These are phyloP conservation scores for Oscheius sp. DNA, from an alignment of 2,888 invertebrate species.

Conservation along the genomic window DNA sequence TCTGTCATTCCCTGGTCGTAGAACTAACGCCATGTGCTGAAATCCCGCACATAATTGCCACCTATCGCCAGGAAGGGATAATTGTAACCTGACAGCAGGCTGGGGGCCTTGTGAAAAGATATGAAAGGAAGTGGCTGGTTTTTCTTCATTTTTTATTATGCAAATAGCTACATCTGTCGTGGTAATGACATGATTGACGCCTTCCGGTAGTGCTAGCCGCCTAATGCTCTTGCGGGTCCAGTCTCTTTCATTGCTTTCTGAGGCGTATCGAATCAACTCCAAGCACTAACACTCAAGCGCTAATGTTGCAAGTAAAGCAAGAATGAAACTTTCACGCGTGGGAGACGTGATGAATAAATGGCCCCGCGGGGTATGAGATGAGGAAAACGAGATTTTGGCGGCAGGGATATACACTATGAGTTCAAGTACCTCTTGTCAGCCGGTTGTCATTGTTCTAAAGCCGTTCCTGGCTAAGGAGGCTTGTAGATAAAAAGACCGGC, in stretches of 20 bases:
- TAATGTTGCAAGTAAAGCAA: slow-evolving; percentile 11
- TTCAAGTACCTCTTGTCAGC: background rate
- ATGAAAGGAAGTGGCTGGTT: too few species aligned
- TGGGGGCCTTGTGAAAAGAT: background rate
- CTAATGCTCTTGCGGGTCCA: background rate
- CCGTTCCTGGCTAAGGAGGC: too few species aligned
- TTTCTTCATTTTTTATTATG: background rate
- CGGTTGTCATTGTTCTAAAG: background rate
- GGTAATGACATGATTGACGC: slow-evolving; percentile 1
- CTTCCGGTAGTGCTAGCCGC: background rate
- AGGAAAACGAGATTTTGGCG: slow-evolving; percentile 5
- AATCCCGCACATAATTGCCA: slow-evolving; percentile 24
- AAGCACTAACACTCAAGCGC: background rate
- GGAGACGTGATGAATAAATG: slow-evolving; percentile 22
- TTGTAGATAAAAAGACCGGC: too few species aligned
- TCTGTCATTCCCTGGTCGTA: background rate
- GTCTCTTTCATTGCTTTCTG: slow-evolving; percentile 13
- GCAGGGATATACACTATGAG: background rate
- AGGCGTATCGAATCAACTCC: slow-evolving; percentile 22
- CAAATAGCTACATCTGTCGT: background rate
- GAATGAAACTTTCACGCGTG: slow-evolving; percentile 7
- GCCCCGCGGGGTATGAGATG: slow-evolving; percentile 7
- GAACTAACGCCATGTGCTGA: too few species aligned
- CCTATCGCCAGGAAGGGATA: slow-evolving; percentile 13
- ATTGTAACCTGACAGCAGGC: slow-evolving; percentile 10